Percentiles rank a stretch among this genome's conserved stretches.
These are phyloP conservation scores for Xenopus tropicalis DNA, from an alignment of 2,113 vertebrate species.

Conservation along the genomic window UCB_Xtro_10.0 CM004444.2:40438001-40438500, in stretches of 20 bases:
- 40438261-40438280: slow-evolving; percentile 29
- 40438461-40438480: too few species aligned
- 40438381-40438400: slow-evolving; percentile 12
- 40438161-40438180: slow-evolving; percentile 25
- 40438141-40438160: slow-evolving; percentile 42
- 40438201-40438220: slow-evolving; percentile 37
- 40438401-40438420: background rate
- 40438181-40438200: slow-evolving; percentile 36
- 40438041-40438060: slow-evolving; percentile 19
- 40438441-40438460: slow-evolving; percentile 5
- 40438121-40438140: slow-evolving; percentile 40
- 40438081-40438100: slow-evolving; percentile 39
- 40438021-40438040: slow-evolving; percentile 12
- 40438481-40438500: too few species aligned
- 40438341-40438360: slow-evolving; percentile 23
- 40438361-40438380: slow-evolving; percentile 12
- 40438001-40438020: too few species aligned
- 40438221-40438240: slow-evolving; percentile 38
- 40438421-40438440: slow-evolving; percentile 1
- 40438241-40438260: slow-evolving; percentile 40
- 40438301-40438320: background rate
- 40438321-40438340: slow-evolving; percentile 16
- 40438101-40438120: slow-evolving; percentile 45
- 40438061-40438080: slow-evolving; percentile 35
- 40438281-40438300: slow-evolving; percentile 19